A percentile compares a stretch with the other conserved stretches of the same genome.
These are phyloP conservation scores for Acanthopleura granulata DNA, from an alignment of 2,888 invertebrate species.

Conservation along the genomic window DNA sequence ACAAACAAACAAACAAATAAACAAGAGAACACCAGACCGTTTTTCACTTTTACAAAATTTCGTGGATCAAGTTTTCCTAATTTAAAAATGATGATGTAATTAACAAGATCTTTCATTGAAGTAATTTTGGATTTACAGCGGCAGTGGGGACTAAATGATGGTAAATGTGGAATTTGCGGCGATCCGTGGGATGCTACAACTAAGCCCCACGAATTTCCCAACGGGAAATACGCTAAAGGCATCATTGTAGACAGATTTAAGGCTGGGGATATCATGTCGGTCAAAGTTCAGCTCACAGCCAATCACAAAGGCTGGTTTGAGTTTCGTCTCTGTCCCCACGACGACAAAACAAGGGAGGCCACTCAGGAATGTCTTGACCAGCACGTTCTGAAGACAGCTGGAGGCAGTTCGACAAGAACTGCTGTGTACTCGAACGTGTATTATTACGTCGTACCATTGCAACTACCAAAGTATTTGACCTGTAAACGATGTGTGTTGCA, in stretches of 20 bases:
- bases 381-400: slow-evolving; percentile 33
- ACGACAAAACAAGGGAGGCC: slow-evolving; percentile 26
- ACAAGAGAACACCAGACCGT: too few species aligned
- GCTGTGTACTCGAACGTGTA: slow-evolving; percentile 28
- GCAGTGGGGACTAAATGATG: slow-evolving; percentile 27
- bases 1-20: too few species aligned
- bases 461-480: slow-evolving; percentile 29
- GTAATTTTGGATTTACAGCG: slow-evolving; percentile 23
- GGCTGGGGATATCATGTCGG: slow-evolving; percentile 31
- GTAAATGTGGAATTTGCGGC: slow-evolving; percentile 42
- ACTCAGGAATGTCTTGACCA: slow-evolving; percentile 38
- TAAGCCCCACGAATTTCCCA: slow-evolving; percentile 36
- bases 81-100: too few species aligned
- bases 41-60: too few species aligned
- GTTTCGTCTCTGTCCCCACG: slow-evolving; percentile 39
- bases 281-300: slow-evolving; percentile 36
- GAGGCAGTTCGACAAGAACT: slow-evolving; percentile 28
- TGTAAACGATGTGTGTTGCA: slow-evolving; percentile 38
- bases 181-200: slow-evolving; percentile 34
- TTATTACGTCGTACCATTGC: slow-evolving; percentile 24
- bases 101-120: too few species aligned
- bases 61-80: too few species aligned
- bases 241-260: slow-evolving; percentile 29
- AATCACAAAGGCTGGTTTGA: slow-evolving; percentile 42
- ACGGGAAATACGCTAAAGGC: slow-evolving; percentile 35